phyloP scores from a whole-genome alignment of 2,797 vertebrate species.

The Hypotaenidia philippensis region DNA sequence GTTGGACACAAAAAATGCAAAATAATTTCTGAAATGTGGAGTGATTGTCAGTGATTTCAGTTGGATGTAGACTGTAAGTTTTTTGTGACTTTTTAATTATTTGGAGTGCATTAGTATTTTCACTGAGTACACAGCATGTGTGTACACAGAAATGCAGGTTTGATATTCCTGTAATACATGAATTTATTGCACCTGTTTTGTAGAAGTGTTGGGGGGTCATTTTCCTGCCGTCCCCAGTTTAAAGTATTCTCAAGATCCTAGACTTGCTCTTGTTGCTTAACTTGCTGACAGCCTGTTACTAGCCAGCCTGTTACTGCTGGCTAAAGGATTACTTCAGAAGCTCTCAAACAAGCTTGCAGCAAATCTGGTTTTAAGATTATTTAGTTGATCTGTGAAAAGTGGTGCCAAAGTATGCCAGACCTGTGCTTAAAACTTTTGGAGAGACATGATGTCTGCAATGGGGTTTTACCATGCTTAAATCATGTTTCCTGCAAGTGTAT shows the following conservation, averaged over 20 bases:
- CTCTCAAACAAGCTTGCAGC: neutral
- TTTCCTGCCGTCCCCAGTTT: neutral
- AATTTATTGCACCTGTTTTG: neutral
- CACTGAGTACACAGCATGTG: neutral
- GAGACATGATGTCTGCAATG: neutral
- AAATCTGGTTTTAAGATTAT: neutral
- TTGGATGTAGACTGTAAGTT: neutral
- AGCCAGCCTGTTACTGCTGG: neutral
- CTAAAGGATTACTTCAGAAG: neutral
- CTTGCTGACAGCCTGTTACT: neutral
- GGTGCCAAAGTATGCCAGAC: neutral
- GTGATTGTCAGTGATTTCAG: neutral
- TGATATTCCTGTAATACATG: neutral
- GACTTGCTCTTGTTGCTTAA: neutral
- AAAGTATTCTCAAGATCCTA: neutral
- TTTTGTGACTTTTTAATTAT: neutral
- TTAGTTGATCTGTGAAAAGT: neutral
- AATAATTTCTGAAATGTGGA: neutral
- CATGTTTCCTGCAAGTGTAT: neutral
- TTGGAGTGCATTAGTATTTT: neutral
- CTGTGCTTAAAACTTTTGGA: neutral
- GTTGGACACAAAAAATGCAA: neutral
- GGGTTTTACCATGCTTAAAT: neutral
- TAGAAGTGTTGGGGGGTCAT: neutral
- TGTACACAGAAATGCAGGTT: neutral